phyloP scores from a whole-genome alignment of 2,797 vertebrate genomes.

The Pagetopsis macropterus region DNA sequence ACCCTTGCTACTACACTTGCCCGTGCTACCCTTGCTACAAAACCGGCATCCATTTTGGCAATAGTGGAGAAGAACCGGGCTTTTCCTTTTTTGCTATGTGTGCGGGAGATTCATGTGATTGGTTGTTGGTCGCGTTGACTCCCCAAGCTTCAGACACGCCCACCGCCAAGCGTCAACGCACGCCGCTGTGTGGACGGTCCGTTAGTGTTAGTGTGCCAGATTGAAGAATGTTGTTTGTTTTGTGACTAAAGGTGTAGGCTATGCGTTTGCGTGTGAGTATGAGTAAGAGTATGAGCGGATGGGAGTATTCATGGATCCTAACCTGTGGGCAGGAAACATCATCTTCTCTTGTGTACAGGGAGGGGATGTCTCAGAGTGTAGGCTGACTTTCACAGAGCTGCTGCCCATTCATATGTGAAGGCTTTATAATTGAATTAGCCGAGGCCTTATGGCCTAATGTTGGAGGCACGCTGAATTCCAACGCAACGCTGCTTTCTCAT shows the following conservation, averaged over 20 bases:
- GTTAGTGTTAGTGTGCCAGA: background rate
- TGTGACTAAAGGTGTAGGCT: constrained; percentile 28
- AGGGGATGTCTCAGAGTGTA: constrained; percentile 42
- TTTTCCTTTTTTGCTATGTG: too few species aligned
- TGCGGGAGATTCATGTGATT: too few species aligned
- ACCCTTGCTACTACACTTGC: too few species aligned
- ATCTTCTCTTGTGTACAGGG: constrained; percentile 59
- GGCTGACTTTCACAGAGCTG: constrained; percentile 42
- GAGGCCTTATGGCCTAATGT: constrained; percentile 60
- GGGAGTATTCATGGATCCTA: constrained; percentile 32
- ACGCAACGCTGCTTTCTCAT: constrained; percentile 51
- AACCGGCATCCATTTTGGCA: too few species aligned
- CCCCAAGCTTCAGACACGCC: too few species aligned
- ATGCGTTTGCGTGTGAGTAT: constrained; percentile 3
- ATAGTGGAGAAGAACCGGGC: too few species aligned
- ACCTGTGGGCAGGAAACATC: constrained; percentile 47
- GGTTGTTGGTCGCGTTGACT: too few species aligned
- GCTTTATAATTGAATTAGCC: constrained; percentile 74
- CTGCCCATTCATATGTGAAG: constrained; percentile 65
- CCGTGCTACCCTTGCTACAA: too few species aligned
- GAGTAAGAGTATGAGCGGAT: background rate
- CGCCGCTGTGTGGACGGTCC: too few species aligned
- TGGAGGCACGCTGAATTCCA: constrained; percentile 54
- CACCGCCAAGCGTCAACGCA: too few species aligned
- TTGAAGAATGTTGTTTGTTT: constrained; percentile 12